These are phyloP conservation scores for Xanthia togata DNA, from an alignment of 2,888 invertebrate species.

Conservation along the genomic window DNA sequence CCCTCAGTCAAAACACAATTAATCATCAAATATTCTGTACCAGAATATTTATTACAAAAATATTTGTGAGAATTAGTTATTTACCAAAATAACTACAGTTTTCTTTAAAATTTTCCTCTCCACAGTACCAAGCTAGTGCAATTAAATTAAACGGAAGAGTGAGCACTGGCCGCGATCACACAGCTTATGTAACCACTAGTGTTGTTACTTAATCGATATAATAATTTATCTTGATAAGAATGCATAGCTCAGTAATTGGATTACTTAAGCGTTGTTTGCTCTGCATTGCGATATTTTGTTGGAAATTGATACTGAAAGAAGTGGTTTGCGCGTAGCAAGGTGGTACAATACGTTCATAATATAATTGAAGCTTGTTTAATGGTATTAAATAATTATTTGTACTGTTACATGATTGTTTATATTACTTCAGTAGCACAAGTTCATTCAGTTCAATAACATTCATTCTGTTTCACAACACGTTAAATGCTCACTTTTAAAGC, in stretches of 20 bases:
- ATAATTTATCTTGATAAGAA: slow-evolving; percentile 75
- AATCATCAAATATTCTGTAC: background rate
- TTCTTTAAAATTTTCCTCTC: slow-evolving; percentile 52
- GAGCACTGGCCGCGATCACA: slow-evolving; percentile 78
- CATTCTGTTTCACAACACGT: slow-evolving; percentile 8
- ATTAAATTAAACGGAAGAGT: slow-evolving; percentile 88
- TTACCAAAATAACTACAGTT: background rate
- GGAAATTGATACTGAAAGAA: slow-evolving; percentile 26
- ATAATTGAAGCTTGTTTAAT: background rate
- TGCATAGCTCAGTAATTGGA: slow-evolving; percentile 74
- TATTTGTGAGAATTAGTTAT: no score
- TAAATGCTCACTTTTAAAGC: slow-evolving; percentile 9
- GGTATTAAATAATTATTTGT: background rate
- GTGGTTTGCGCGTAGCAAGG: background rate
- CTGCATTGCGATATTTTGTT: slow-evolving; percentile 57
- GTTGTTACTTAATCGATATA: slow-evolving; percentile 81
- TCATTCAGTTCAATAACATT: background rate
- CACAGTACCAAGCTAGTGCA: slow-evolving; percentile 72
- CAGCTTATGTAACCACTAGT: slow-evolving; percentile 74
- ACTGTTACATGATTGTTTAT: background rate
- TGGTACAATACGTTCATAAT: background rate
- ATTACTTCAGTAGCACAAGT: background rate
- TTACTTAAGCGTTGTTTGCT: slow-evolving; percentile 72
- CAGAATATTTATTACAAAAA: background rate
- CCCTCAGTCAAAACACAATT: background rate